phyloP scores from a whole-genome alignment of 2,113 vertebrate species.

The Plotosus lineatus region DNA sequence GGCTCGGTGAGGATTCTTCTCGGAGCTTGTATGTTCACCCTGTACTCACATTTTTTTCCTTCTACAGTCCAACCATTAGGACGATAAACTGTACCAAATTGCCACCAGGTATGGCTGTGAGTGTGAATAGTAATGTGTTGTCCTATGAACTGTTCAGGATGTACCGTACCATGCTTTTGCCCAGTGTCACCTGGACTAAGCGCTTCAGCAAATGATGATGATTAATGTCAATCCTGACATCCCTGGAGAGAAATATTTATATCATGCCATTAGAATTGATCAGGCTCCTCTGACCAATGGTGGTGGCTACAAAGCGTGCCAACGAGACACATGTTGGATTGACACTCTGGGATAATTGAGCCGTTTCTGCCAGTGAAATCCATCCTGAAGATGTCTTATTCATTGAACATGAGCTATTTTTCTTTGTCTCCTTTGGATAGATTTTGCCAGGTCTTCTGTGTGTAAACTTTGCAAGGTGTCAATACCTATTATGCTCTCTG shows the following conservation, averaged over 20 bases:
- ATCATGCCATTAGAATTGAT: conserved; percentile 20
- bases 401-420: conserved; percentile 20
- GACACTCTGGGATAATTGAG: background rate
- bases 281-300: conserved; percentile 14
- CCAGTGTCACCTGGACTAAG: too few species aligned
- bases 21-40: too few species aligned
- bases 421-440: background rate
- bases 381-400: conserved; percentile 32
- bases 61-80: too few species aligned
- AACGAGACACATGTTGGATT: background rate
- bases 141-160: too few species aligned
- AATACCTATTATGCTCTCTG: conserved; percentile 43
- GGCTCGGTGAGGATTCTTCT: too few species aligned
- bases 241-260: conserved; percentile 31
- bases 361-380: conserved; percentile 6
- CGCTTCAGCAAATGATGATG: too few species aligned
- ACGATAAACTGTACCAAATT: too few species aligned
- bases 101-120: too few species aligned
- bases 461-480: conserved; percentile 34
- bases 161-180: too few species aligned
- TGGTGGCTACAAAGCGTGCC: background rate
- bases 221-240: conserved; percentile 21
- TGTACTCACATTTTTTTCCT: too few species aligned
- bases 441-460: background rate
- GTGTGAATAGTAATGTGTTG: too few species aligned